Base-by-base conservation (phyloP, 1,140 invertebrate species). In the Ooceraea biroi region DNA sequence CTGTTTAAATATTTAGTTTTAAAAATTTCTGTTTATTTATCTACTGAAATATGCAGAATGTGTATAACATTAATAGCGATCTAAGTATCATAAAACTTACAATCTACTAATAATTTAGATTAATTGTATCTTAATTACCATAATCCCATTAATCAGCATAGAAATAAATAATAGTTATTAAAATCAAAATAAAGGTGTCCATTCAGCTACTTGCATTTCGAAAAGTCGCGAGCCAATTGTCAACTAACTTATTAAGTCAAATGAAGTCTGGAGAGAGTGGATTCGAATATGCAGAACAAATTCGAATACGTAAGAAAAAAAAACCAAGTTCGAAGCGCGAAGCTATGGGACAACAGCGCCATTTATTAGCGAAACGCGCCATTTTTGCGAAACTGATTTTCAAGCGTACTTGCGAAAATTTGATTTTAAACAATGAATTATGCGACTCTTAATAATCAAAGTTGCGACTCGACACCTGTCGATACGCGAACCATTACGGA, bases 361-460 rank as follows among this genome's bases (percentile, higher is more conserved):
- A 94, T 94, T 94, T 94, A 92, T 92, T 90, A 73, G 87, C 85
- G 84, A 89, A 91, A 94, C 94, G 94, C 94, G 94, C 94, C 94
- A 95, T 95, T 95, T 95, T 94, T 90, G 88, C 84, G 87, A 91
- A 90, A 86, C 73, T 89, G 92, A 92, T 65, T 92, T 88, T 52
- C 85, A 87, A 71, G 77, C 36, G 41, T 50, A 74, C 86, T 83
- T n/a, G 17, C 17, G 57, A 41, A 7, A 17, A 30, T 12, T 36
- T n/a, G 46, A 11, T 48, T 14, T 17, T 11, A 25, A 22, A 27
- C n/a, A 11, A 19, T 19, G 25, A 11, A n/a, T 22, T 0, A 27
- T 44, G 27, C 5, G 66, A 27, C 12, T n/a, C n/a, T n/a, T 3
- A 63, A 36, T 27, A n/a, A 2, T 10, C 2, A 5, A 19, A 63